A percentile compares a stretch with the other conserved stretches of the same genome.
Conservation (phyloP, 2,797 vertebrate genomes). For the Crax fasciolata region DNA sequence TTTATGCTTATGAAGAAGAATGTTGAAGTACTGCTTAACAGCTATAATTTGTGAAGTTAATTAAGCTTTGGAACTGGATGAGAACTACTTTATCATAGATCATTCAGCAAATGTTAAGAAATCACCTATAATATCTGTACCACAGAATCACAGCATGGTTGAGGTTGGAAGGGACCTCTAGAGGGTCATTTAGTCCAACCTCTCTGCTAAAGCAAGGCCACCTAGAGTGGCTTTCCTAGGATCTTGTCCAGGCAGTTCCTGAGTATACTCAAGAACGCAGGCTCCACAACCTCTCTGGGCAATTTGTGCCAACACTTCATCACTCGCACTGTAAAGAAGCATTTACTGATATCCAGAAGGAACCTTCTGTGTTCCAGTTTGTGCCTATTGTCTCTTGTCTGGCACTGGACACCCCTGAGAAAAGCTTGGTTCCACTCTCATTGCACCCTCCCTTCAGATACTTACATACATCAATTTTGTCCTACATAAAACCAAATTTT, state of each 20-base stretch:
- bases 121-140: not conserved
- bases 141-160: not conserved
- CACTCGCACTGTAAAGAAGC: not conserved
- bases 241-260: not conserved
- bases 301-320: not conserved
- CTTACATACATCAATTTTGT: not conserved
- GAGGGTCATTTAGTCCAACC: not conserved
- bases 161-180: not conserved
- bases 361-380: not conserved
- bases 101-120: not conserved
- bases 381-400: not conserved
- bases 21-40: not conserved
- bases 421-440: not conserved
- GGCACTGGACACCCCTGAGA: not conserved
- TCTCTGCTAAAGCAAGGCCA: not conserved
- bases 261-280: not conserved
- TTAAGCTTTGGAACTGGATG: not conserved
- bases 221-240: not conserved
- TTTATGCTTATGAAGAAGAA: not conserved
- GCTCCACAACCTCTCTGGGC: not conserved
- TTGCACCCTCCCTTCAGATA: not conserved
- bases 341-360: not conserved
- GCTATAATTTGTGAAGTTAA: not conserved
- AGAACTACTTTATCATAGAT: not conserved
- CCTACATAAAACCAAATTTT: not conserved